A percentile compares a stretch with the other conserved stretches of the same genome.
Evolutionary conservation across 2,797 vertebrate genomes (phyloP).

Genomic region (Platalea minor): DNA sequence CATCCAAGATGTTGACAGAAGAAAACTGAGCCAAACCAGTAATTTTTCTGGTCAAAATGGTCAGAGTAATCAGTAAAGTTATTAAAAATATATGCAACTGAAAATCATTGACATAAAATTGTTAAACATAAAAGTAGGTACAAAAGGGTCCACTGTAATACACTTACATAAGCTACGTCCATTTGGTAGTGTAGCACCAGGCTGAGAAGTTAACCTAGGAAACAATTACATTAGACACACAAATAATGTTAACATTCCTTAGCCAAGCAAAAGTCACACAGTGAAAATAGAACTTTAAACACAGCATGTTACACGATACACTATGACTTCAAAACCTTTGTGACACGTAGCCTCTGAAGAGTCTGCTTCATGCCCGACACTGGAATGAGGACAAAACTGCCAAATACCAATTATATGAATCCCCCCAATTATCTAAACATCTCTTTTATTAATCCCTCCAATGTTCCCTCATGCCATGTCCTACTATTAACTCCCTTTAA

Average conservation of each 20-base stretch:
- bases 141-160: background rate
- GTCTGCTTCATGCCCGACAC: background rate
- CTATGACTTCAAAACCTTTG: background rate
- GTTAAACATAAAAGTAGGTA: background rate
- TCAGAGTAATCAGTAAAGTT: background rate
- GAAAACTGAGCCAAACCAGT: background rate
- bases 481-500: background rate
- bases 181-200: slow-evolving; percentile 91
- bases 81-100: background rate
- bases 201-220: slow-evolving; percentile 88
- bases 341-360: background rate
- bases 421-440: background rate
- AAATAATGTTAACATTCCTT: slow-evolving; percentile 13
- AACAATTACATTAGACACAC: slow-evolving; percentile 54
- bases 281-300: background rate
- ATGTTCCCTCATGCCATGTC: background rate
- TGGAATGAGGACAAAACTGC: background rate
- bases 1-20: background rate
- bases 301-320: background rate
- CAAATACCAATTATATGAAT: background rate
- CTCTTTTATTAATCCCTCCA: background rate
- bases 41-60: background rate
- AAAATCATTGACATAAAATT: background rate
- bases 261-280: background rate
- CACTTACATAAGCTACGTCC: slow-evolving; percentile 89